These are phyloP conservation scores for Synanceia verrucosa DNA, from an alignment of 2,797 vertebrate species.

Conservation along the genomic window DNA sequence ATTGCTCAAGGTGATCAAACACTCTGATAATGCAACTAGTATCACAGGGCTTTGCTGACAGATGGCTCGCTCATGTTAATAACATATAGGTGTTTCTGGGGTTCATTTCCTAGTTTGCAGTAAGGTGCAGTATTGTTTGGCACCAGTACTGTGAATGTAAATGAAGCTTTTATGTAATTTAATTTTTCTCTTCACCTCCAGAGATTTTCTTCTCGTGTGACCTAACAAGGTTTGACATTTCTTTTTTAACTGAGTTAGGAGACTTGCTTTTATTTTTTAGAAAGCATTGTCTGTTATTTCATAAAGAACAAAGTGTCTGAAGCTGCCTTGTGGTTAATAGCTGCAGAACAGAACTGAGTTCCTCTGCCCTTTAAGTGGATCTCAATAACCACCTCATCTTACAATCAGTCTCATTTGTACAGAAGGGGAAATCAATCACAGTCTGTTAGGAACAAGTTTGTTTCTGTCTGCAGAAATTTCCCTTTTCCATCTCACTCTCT, in stretches of 20 bases:
- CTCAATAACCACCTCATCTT: constrained; percentile 6
- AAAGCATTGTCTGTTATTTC: constrained; percentile 5
- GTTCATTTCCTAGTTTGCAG: background rate
- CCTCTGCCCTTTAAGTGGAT: background rate
- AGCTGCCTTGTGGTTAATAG: constrained; percentile 8
- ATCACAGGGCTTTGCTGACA: background rate
- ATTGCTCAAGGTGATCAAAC: constrained; percentile 12
- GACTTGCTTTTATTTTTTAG: background rate
- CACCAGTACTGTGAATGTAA: background rate
- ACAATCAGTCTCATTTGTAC: background rate
- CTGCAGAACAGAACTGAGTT: constrained; percentile 4
- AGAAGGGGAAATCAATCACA: constrained; percentile 9
- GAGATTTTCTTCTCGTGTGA: constrained; percentile 17
- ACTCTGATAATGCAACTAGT: background rate
- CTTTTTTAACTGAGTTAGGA: background rate
- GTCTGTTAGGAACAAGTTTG: background rate
- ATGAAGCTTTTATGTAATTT: background rate
- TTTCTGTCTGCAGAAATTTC: constrained; percentile 12
- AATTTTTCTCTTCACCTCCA: background rate
- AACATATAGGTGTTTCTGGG: background rate
- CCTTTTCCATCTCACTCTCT: background rate
- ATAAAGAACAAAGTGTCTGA: background rate
- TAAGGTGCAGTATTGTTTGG: background rate
- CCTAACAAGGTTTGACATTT: constrained; percentile 3
- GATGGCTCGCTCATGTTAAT: background rate